A percentile compares a stretch with the other conserved stretches of the same genome.
These are phyloP conservation scores for Pseudomugil tenellus DNA, from an alignment of 2,797 vertebrate species.

Conservation along the genomic window DNA sequence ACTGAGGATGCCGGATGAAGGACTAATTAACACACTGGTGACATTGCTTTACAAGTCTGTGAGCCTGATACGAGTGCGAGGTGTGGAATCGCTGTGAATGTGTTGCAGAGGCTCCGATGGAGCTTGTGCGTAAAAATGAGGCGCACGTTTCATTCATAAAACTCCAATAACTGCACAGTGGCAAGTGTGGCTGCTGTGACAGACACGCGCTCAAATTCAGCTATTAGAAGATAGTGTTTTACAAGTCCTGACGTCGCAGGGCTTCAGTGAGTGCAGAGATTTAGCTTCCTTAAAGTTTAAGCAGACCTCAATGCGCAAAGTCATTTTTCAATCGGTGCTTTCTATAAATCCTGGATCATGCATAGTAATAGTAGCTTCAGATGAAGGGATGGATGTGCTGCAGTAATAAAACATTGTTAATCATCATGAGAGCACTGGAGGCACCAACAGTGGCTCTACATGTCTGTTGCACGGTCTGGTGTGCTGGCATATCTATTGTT, in stretches of 20 bases:
- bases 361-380: not conserved
- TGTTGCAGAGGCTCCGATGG: constrained; percentile 17
- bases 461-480: constrained; percentile 11
- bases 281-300: not conserved
- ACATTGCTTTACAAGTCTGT: constrained; percentile 12
- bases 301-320: constrained; percentile 58
- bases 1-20: constrained; percentile 24
- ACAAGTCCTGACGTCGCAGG: constrained; percentile 21
- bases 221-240: not conserved
- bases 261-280: constrained; percentile 3
- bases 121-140: constrained; percentile 69
- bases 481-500: constrained; percentile 49
- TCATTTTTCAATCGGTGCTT: constrained; percentile 53
- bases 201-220: constrained; percentile 8
- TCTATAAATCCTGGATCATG: not conserved
- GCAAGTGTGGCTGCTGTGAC: constrained; percentile 37
- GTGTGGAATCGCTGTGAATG: not conserved
- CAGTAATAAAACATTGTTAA: no score
- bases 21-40: constrained; percentile 34
- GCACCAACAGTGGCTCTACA: constrained; percentile 13
- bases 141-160: constrained; percentile 71
- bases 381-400: not conserved
- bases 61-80: not conserved
- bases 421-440: constrained; percentile 22
- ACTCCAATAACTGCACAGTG: constrained; percentile 53